A percentile compares a stretch with the other conserved stretches of the same genome.
phyloP scores from a whole-genome alignment of 2,888 invertebrate genomes.

The Zonitis immaculata region DNA sequence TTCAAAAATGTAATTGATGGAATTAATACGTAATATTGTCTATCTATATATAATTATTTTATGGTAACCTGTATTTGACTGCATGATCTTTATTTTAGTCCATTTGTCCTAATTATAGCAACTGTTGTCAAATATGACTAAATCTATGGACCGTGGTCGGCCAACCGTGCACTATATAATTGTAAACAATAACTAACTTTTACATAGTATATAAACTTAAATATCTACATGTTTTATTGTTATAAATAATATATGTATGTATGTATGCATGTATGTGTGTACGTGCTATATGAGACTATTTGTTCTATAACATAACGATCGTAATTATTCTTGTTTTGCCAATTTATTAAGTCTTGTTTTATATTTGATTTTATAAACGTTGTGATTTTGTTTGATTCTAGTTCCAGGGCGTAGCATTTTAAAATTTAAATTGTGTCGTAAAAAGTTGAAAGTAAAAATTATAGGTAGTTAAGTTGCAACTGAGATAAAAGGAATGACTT shows the following conservation, averaged over 20 bases:
- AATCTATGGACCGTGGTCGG: slow-evolving; percentile 22
- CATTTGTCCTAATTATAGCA: slow-evolving; percentile 30
- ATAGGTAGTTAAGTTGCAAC: slow-evolving; percentile 12
- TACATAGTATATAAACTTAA: slow-evolving; percentile 12
- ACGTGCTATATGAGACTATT: slow-evolving; percentile 23
- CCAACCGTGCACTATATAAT: slow-evolving; percentile 34
- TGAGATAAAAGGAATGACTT: slow-evolving; percentile 7
- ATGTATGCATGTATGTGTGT: slow-evolving; percentile 9
- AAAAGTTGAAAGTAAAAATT: slow-evolving; percentile 30
- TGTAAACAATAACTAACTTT: slow-evolving; percentile 30
- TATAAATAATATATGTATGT: no score
- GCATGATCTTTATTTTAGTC: slow-evolving; percentile 21
- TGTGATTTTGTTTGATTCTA: slow-evolving; percentile 9
- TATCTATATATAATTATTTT: slow-evolving; percentile 19
- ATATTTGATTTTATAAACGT: slow-evolving; percentile 10
- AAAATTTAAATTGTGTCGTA: slow-evolving; percentile 41
- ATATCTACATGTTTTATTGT: not conserved
- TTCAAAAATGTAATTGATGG: no score
- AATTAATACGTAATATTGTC: no score
- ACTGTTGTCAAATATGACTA: slow-evolving; percentile 29
- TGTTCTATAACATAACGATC: slow-evolving; percentile 12
- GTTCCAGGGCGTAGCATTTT: slow-evolving; percentile 26
- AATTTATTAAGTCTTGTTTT: slow-evolving; percentile 21
- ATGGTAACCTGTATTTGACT: slow-evolving; percentile 21
- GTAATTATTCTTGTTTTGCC: slow-evolving; percentile 18